phyloP scores from a whole-genome alignment of 1,140 invertebrate genomes.

The Neodiprion virginianus region DNA sequence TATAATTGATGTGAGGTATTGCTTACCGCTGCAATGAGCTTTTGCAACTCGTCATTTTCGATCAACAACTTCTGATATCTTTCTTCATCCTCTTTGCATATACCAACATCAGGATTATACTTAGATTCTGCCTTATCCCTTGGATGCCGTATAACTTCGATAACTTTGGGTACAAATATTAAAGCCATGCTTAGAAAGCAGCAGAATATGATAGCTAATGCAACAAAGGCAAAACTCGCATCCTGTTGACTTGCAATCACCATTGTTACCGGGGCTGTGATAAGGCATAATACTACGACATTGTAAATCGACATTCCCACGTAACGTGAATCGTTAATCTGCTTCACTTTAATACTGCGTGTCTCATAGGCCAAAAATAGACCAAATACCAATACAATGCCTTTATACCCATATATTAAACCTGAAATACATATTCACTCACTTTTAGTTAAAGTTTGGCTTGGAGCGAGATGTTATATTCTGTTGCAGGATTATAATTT shows the following conservation, averaged over 20 bases:
- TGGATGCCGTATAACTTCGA: slow-evolving; percentile 84
- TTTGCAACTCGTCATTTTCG: slow-evolving; percentile 96
- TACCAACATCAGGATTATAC: slow-evolving; percentile 84
- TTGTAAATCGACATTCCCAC: slow-evolving; percentile 99
- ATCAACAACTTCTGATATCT: slow-evolving; percentile 89
- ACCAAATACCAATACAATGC: slow-evolving; percentile 94
- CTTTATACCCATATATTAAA: slow-evolving; percentile 95
- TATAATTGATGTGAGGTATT: slow-evolving; percentile 1
- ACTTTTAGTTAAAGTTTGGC: neutral
- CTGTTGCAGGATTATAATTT: neutral
- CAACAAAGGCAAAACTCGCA: slow-evolving; percentile 95
- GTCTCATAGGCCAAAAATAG: slow-evolving; percentile 98
- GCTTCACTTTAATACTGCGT: slow-evolving; percentile 91
- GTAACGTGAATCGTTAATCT: slow-evolving; percentile 95
- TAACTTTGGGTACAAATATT: slow-evolving; percentile 95
- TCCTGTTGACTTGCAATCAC: slow-evolving; percentile 97
- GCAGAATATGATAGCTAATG: slow-evolving; percentile 94
- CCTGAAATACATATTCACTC: slow-evolving; percentile 66
- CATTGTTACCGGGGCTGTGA: slow-evolving; percentile 96
- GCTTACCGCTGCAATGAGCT: slow-evolving; percentile 88
- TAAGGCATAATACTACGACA: slow-evolving; percentile 95
- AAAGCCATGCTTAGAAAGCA: slow-evolving; percentile 97
- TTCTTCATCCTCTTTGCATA: slow-evolving; percentile 96
- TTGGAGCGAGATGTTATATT: neutral
- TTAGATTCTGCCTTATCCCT: slow-evolving; percentile 84